Evolutionary conservation across 2,113 vertebrate species (phyloP), one percentile per base, ranked within the genome.

Genomic region (Rhinolophus sinicus): DNA sequence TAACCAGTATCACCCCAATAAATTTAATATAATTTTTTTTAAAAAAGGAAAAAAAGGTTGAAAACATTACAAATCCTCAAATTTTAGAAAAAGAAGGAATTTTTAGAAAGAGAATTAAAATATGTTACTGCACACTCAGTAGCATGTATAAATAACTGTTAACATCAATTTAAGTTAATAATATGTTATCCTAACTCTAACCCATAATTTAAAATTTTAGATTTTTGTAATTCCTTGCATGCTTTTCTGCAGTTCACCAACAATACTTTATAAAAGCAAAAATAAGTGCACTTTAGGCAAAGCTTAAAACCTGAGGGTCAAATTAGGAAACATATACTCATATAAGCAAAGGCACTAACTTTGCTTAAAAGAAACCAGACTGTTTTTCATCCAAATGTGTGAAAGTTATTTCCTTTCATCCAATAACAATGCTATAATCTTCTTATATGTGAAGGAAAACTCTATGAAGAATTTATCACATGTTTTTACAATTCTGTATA

Each of bases 41-140:
- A 52, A 14, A 54, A 54, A 54, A 54, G 52, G 52, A 5, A 16
- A 22, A 60, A 75, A 85, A 60, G 2, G 12, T 73, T 85, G 21
- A 94, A 75, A 82, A 72, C 21, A 40, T 65, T 56, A 52, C 21
- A 78, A 69, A 60, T 60, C 84, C 19, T 77, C 13, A 60, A 78
- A 62, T 58, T 95, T 89, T 44, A 40, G 11, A 75, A 54, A 54
- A 86, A 62, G 26, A 5, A 30, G 15, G 22, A 52, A 58, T 89
- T 95, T 93, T 62, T 60, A 73, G 7, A 75, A 67, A 72, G 33
- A 88, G 8, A 83, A 87, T 56, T 58, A 89, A 77, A 91, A 50
- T 40, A 50, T 40, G 8, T 21, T 69, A 22, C 60, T 0, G 81
- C 6, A 88, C 2, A 15, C 16, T 72, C 77, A 16, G 72, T 19